These are phyloP conservation scores for Dicyrtomina minuta DNA, from an alignment of 2,888 invertebrate genomes.

Conservation along the genomic window DNA sequence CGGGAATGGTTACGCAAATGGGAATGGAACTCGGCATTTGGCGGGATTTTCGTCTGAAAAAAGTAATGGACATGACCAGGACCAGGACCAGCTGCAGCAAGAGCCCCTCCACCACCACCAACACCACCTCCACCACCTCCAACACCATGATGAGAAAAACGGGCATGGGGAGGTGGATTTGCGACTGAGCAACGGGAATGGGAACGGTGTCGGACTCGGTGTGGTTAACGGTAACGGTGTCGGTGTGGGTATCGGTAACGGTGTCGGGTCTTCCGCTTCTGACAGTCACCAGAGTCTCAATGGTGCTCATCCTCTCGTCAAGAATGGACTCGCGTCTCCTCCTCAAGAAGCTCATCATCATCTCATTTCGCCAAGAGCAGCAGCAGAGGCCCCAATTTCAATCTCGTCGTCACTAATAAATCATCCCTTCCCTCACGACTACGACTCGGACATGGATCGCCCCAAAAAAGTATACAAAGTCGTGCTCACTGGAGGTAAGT, in stretches of 20 bases:
- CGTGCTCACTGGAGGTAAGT: slow-evolving; percentile 87
- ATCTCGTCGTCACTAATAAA: too few relatives aligned
- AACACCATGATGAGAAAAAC: background rate
- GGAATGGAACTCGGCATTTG: background rate
- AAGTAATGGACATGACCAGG: too few relatives aligned
- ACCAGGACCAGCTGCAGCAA: too few relatives aligned
- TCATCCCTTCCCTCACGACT: slow-evolving; percentile 15
- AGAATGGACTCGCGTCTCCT: background rate
- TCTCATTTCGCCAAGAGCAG: too few relatives aligned
- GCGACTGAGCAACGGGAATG: slow-evolving; percentile 23
- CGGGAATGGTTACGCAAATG: background rate
- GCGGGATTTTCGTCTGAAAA: too few relatives aligned
- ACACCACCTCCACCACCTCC: too few relatives aligned
- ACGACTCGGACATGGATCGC: slow-evolving; percentile 41
- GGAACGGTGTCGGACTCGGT: background rate
- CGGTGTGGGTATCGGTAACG: too few relatives aligned
- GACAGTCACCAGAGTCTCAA: too few relatives aligned
- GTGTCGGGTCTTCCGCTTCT: background rate
- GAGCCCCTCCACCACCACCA: too few relatives aligned
- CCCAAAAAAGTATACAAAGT: slow-evolving; percentile 75
- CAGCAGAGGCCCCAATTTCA: too few relatives aligned
- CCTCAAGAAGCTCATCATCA: too few relatives aligned
- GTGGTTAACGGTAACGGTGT: too few relatives aligned
- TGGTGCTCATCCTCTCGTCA: background rate
- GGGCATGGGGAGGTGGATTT: background rate